Conservation (phyloP, 2,797 vertebrate genomes). For the Cichlasoma orientale region DNA sequence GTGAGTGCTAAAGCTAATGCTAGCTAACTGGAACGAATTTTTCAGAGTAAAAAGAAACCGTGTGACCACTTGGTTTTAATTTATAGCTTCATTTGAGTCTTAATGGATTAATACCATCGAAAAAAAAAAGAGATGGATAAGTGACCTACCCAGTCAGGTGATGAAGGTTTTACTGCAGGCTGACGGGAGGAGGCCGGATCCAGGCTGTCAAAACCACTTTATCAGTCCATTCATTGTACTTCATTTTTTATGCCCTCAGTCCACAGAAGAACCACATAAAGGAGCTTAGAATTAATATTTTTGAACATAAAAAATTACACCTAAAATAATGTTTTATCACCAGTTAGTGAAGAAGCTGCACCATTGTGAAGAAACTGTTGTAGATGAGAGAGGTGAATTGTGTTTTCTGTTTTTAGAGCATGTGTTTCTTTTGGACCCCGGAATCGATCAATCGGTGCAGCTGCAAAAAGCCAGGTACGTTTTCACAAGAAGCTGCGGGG, state of each 20-base stretch:
- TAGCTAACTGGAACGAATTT: constrained; percentile 40
- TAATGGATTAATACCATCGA: neutral
- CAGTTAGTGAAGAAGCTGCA: neutral
- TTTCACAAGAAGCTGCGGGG: neutral
- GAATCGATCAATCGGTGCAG: constrained; percentile 94
- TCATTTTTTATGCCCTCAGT: neutral
- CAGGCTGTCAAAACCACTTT: constrained; percentile 53
- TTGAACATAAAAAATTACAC: accelerated
- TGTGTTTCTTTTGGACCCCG: constrained; percentile 96
- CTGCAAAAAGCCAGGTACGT: constrained; percentile 96
- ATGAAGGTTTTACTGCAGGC: constrained; percentile 17
- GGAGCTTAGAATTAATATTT: neutral
- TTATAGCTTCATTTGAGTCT: accelerated
- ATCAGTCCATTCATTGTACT: constrained; percentile 31
- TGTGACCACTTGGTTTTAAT: neutral
- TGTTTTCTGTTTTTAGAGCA: constrained; percentile 81
- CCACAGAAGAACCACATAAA: neutral
- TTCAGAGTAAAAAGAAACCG: neutral
- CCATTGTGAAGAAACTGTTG: neutral
- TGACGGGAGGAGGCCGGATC: constrained; percentile 69
- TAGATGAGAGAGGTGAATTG: neutral
- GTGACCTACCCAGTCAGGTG: constrained; percentile 5
- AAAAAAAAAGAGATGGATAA: neutral
- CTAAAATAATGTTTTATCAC: neutral
- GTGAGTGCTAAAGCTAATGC: constrained; percentile 71